Conservation (phyloP, 2,888 invertebrate genomes). For the Antitype chi region DNA sequence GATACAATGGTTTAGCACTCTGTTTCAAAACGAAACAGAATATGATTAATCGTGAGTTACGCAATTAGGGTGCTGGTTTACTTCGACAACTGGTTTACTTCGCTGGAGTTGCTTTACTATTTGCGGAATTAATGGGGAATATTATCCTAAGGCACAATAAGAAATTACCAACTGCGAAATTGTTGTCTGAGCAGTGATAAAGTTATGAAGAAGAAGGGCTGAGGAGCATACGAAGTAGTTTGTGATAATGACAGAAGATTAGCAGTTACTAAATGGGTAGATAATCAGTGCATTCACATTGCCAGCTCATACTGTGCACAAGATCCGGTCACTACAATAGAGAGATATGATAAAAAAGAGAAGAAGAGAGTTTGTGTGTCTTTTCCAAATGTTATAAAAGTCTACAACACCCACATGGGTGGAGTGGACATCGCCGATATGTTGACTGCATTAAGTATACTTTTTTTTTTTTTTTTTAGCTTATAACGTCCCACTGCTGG, state of each 20-base stretch:
- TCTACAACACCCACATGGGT: constrained; percentile 16
- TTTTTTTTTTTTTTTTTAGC: too few relatives aligned
- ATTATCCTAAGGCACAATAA: neutral
- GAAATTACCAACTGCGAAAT: constrained; percentile 6
- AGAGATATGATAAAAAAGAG: neutral
- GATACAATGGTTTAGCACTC: too few relatives aligned
- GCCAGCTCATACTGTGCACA: constrained; percentile 5
- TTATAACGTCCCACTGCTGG: too few relatives aligned
- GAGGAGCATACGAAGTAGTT: constrained; percentile 2
- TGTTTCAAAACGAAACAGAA: too few relatives aligned
- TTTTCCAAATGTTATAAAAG: constrained; percentile 17
- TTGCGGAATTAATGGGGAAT: constrained; percentile 7
- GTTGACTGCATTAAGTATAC: too few relatives aligned
- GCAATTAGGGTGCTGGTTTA: too few relatives aligned
- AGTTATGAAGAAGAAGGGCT: constrained; percentile 5
- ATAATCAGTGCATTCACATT: constrained; percentile 5
- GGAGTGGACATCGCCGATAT: neutral
- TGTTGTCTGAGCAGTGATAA: neutral
- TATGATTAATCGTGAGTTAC: too few relatives aligned
- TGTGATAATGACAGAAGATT: constrained; percentile 4
- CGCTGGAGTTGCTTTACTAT: constrained; percentile 10
- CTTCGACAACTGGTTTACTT: constrained; percentile 11
- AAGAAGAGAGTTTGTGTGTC: constrained; percentile 1
- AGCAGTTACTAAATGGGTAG: constrained; percentile 1
- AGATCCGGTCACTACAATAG: neutral